These are phyloP conservation scores for Doris montereyensis DNA, from an alignment of 2,888 invertebrate species.

Conservation along the genomic window DNA sequence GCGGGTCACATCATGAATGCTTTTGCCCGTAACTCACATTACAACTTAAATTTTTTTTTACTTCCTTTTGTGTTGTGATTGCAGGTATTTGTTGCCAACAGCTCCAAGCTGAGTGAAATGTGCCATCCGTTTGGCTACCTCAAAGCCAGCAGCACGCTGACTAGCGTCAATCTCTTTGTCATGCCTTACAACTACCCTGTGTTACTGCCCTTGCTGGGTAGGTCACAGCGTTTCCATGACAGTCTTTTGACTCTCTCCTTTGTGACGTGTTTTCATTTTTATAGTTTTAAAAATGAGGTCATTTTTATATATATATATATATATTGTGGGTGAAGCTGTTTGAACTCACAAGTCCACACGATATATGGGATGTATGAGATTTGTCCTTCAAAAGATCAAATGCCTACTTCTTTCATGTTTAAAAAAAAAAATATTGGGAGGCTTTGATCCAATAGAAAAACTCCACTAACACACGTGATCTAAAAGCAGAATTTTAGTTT, in stretches of 20 bases:
- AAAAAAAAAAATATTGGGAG: too few relatives aligned
- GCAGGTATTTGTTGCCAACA: slow-evolving; percentile 91
- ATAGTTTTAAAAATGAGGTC: too few relatives aligned
- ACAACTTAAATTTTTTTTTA: not conserved
- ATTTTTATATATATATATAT: too few relatives aligned
- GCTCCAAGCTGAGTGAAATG: slow-evolving; percentile 89
- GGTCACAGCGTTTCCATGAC: slow-evolving; percentile 52
- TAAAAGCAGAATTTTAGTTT: too few relatives aligned
- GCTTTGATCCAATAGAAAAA: too few relatives aligned
- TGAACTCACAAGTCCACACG: too few relatives aligned
- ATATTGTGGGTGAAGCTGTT: too few relatives aligned
- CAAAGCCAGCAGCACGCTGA: slow-evolving; percentile 93
- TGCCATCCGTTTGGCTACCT: slow-evolving; percentile 97
- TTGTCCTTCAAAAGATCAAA: too few relatives aligned
- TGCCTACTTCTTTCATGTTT: too few relatives aligned
- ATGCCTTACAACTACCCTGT: slow-evolving; percentile 99
- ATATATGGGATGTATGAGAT: too few relatives aligned
- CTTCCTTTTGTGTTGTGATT: too few relatives aligned
- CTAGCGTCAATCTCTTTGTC: slow-evolving; percentile 95
- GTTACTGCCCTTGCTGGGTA: slow-evolving; percentile 85
- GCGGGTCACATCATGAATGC: not conserved
- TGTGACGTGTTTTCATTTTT: not conserved
- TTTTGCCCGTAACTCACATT: not conserved
- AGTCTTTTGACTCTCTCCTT: slow-evolving; percentile 7
- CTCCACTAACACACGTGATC: too few relatives aligned